Evolutionary conservation across 92 coral and sea anemone species (phyloP).

Genomic region (Diadumene lineata): DNA sequence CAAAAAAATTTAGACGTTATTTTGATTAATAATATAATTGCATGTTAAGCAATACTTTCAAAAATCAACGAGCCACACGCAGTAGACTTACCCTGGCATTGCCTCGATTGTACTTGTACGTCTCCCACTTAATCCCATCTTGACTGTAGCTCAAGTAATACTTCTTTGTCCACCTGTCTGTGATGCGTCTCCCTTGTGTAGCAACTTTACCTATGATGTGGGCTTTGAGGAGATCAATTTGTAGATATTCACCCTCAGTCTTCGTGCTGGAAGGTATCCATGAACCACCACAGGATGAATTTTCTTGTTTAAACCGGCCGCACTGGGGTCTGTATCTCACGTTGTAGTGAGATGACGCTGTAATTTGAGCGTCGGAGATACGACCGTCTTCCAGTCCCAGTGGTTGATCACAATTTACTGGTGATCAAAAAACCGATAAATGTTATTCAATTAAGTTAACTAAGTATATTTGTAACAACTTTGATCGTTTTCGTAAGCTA

Average conservation of each 20-base stretch:
- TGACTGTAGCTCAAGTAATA: slow-evolving; percentile 1
- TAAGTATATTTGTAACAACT: no score
- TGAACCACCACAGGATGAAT: background rate
- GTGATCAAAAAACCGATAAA: background rate
- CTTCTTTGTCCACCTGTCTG: background rate
- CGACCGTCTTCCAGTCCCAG: slow-evolving; percentile 18
- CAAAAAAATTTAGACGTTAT: no score
- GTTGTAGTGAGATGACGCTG: slow-evolving; percentile 1
- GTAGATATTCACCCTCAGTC: slow-evolving; percentile 8
- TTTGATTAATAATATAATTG: no score
- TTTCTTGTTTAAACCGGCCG: background rate
- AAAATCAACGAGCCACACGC: no score
- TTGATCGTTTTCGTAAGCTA: no score
- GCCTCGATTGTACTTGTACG: slow-evolving; percentile 9
- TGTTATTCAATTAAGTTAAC: no score
- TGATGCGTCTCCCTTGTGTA: slow-evolving; percentile 2
- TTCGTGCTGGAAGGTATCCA: background rate
- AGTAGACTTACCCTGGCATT: background rate
- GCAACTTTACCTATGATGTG: slow-evolving; percentile 16
- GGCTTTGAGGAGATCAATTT: slow-evolving; percentile 2
- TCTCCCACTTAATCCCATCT: background rate
- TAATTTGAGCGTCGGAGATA: slow-evolving; percentile 11
- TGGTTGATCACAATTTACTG: background rate
- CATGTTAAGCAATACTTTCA: no score
- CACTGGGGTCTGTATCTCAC: background rate